Evolutionary conservation across 2,113 vertebrate genomes (phyloP), one percentile per base, ranked within the genome.

Genomic region (Paramisgurnus dabryanus): DNA sequence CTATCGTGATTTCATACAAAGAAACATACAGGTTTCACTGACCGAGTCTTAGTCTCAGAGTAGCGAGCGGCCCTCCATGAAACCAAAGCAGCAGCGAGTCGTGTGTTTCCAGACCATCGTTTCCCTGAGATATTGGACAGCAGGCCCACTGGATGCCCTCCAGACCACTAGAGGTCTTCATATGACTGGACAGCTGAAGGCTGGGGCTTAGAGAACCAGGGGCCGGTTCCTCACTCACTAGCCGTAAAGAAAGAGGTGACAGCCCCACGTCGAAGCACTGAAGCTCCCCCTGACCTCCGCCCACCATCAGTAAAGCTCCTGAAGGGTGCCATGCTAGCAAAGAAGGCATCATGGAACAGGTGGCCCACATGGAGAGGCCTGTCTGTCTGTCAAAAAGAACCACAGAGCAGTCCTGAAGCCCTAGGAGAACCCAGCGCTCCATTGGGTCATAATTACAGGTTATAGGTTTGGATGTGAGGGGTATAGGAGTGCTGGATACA

Each of bases 201-300:
- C 93, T 95, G 63, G 93, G 39, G 45, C 78, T 74, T 43, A 7
- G 11, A 4, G 65, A 77, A 34, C 87, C 87, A 34, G 93, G 91
- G 50, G 89, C 85, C 17, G 82, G 76, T 41, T 97, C 94, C 88
- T 98, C 96, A 58, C 94, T 93, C 77, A 97, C 77, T 76, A 98
- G 90, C 8, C 94, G 93, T 83, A 96, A 80, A 77, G 89, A 91
- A 73, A 99, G 0, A 12, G 95, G 95, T 3, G 94, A 95, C 67
- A 99, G 87, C 0, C 95, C 95, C 0, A 91, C 91, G 89, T 99
- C 97, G 85, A 98, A 97, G 85, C 95, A 91, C 84, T 97, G 94
- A 82, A 99, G 86, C 83, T 98, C 96, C 11, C 95, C 95, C 85
- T 96, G 95, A 49, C 90, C 93, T 76, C 93, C 94, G n/a, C 94